Conservation (phyloP, 2,797 vertebrate genomes). For the Gymnothorax reevesii region DNA sequence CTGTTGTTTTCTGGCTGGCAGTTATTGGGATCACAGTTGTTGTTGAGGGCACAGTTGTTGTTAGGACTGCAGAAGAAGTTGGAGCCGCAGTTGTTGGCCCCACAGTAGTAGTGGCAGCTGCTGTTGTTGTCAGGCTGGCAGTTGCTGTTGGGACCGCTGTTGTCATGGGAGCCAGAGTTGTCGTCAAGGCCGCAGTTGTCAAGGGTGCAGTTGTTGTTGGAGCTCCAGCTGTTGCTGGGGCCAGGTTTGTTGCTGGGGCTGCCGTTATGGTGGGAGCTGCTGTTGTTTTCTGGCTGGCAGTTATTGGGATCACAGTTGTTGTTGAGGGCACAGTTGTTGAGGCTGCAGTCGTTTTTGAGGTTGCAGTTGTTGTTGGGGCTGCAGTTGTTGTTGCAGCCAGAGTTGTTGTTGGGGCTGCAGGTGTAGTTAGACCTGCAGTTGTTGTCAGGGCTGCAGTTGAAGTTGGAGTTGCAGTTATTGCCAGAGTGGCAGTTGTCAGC, state of each 20-base stretch:
- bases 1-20: no score
- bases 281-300: no score
- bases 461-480: not conserved
- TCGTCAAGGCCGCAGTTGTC: not conserved
- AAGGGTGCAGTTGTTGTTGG: not conserved
- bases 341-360: no score
- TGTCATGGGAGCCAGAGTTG: not conserved
- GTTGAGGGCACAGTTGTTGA: not conserved
- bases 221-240: no score
- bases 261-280: not conserved
- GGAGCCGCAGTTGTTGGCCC: no score
- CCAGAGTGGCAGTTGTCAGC: not conserved
- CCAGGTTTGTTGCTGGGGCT: not conserved
- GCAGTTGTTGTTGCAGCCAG: not conserved
- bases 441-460: not conserved
- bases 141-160: not conserved
- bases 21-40: no score
- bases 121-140: not conserved
- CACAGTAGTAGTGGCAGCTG: not conserved
- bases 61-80: no score
- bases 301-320: no score
- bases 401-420: no score
- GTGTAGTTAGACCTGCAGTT: not conserved
- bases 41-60: no score
- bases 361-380: not conserved